Evolutionary conservation across 2,888 invertebrate genomes (phyloP), one percentile per base, ranked within the genome.

Genomic region (Dione vanillae): DNA sequence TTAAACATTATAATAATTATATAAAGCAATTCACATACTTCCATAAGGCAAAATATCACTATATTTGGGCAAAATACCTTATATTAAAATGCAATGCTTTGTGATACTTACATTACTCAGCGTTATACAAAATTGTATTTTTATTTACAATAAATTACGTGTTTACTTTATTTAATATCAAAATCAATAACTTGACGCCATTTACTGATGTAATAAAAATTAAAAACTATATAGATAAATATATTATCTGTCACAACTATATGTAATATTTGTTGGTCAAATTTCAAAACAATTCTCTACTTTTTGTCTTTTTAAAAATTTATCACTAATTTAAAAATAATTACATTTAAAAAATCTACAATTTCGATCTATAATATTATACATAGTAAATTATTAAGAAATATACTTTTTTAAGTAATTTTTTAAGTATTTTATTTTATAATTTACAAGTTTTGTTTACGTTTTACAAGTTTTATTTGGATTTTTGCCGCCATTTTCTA

Each of bases 1-100:
- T 59, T 68, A 56, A 75, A 76, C 74, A 56, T 56, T 75, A 75
- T 73, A 72, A 75, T 78, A 77, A 75, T 77, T 51, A 54, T 76
- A 65, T 72, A 77, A 73, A 76, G 65, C 69, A 67, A 45, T 65
- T 70, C 47, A 41, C 43, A 27, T 45, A 27, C 43, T 61, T 69
- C 49, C 37, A 59, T 71, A 74, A 71, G 69, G 73, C 71, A 71
- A 65, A 64, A 67, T 64, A 66, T 71, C 67, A 68, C 65, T 68
- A 67, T 72, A 71, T 65, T 69, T 67, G 67, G 67, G 67, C 67
- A 61, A 67, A 67, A 59, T 58, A 62, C 16, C 45, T 64, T 65
- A 65, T 43, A 62, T 52, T 45, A 67, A 43, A 67, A 20, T 41
- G 52, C 52, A 65, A 20, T 41, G 20, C 59, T 20, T 40, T 61